Evolutionary conservation across 2,888 invertebrate species (phyloP).

Genomic region (Catocala nupta): DNA sequence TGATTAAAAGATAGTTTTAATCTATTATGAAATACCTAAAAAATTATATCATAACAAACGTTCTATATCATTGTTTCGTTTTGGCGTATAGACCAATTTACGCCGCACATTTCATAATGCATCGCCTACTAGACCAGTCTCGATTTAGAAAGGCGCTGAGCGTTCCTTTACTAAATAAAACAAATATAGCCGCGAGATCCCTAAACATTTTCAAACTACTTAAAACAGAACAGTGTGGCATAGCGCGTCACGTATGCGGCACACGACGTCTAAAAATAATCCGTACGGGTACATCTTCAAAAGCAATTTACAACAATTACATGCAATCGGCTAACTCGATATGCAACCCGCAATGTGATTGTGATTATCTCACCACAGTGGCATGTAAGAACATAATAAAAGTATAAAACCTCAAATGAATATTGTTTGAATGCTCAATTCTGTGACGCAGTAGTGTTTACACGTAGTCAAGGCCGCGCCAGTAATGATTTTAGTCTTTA

Average conservation of each 20-base stretch:
- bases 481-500: conserved; percentile 49
- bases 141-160: conserved; percentile 15
- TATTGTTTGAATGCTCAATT: conserved; percentile 44
- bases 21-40: too few species aligned
- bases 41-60: too few species aligned
- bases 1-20: too few species aligned
- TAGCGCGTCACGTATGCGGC: conserved; percentile 26
- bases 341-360: conserved; percentile 32
- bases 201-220: conserved; percentile 30
- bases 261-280: conserved; percentile 54
- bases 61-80: too few species aligned
- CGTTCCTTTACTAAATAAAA: conserved; percentile 7
- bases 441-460: conserved; percentile 47
- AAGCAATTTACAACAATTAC: conserved; percentile 34
- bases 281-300: conserved; percentile 29
- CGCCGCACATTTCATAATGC: not conserved
- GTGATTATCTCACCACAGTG: conserved; percentile 50
- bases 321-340: conserved; percentile 23
- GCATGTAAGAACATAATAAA: conserved; percentile 35
- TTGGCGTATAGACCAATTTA: not conserved
- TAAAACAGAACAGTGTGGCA: conserved; percentile 29
- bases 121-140: not conserved
- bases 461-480: conserved; percentile 42
- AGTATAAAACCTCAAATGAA: conserved; percentile 33
- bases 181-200: conserved; percentile 9